phyloP scores from a whole-genome alignment of 1,140 invertebrate species.

The Sesamia nonagrioides region DNA sequence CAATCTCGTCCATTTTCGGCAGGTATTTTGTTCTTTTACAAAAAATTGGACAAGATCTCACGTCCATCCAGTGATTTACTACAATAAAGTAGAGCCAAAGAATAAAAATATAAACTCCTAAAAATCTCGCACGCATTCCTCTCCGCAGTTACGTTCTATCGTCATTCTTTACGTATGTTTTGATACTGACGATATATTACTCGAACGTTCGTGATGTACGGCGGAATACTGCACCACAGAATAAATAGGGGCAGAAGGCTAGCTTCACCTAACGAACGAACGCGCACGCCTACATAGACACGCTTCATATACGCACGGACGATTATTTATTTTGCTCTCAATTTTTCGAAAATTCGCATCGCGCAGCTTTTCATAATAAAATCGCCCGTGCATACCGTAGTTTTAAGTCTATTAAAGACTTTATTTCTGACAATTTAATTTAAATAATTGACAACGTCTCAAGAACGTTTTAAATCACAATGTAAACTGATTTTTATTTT shows the following conservation, averaged over 20 bases:
- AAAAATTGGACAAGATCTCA: background rate
- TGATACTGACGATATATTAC: slow-evolving; percentile 51
- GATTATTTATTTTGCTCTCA: too few species aligned
- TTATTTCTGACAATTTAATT: too few species aligned
- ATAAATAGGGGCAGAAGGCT: background rate
- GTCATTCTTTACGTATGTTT: slow-evolving; percentile 38
- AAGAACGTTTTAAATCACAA: too few species aligned
- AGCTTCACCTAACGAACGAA: background rate
- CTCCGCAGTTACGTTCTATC: slow-evolving; percentile 34
- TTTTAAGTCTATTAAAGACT: too few species aligned
- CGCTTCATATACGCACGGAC: too few species aligned
- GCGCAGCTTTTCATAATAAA: too few species aligned
- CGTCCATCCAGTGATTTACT: background rate
- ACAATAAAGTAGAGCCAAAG: background rate
- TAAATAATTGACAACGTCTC: too few species aligned
- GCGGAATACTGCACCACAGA: background rate
- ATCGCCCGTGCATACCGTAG: too few species aligned
- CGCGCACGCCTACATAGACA: too few species aligned
- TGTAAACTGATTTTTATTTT: too few species aligned
- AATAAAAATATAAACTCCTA: background rate
- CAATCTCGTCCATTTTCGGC: background rate
- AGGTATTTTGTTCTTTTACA: background rate
- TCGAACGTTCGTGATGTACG: slow-evolving; percentile 48
- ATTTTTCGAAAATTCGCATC: too few species aligned
- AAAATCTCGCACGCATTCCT: background rate